phyloP scores from a whole-genome alignment of 2,113 vertebrate genomes.

The Thymallus thymallus region DNA sequence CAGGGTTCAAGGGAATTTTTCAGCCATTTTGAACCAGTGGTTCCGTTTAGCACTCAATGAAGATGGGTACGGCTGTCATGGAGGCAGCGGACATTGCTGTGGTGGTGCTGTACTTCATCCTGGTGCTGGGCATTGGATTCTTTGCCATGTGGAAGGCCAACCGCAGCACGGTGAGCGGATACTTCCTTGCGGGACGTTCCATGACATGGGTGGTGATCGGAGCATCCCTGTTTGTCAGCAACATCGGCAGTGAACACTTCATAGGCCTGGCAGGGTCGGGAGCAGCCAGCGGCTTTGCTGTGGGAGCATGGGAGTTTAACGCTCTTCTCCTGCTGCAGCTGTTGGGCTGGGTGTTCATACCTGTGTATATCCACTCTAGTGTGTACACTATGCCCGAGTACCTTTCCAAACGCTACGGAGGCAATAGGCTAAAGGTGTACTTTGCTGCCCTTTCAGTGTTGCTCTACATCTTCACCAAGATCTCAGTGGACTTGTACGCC shows the following conservation, averaged over 20 bases:
- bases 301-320: conserved; percentile 98
- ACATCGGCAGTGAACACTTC: conserved; percentile 99
- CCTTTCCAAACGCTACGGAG: conserved; percentile 93
- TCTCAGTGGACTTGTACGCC: conserved; percentile 97
- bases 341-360: conserved; percentile 97
- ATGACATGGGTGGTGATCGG: conserved; percentile 95
- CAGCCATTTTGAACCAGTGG: background rate
- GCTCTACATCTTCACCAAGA: conserved; percentile 97
- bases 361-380: conserved; percentile 94
- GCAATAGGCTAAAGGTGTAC: conserved; percentile 92
- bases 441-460: conserved; percentile 89
- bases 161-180: conserved; percentile 93
- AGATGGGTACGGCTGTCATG: conserved; percentile 83
- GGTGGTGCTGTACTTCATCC: conserved; percentile 93
- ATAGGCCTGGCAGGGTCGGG: conserved; percentile 98
- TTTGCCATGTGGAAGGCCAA: conserved; percentile 97
- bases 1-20: background rate
- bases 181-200: conserved; percentile 96
- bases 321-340: conserved; percentile 96
- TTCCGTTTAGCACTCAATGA: conserved; percentile 39
- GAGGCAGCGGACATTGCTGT: conserved; percentile 92
- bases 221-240: conserved; percentile 98
- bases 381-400: conserved; percentile 99
- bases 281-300: conserved; percentile 96
- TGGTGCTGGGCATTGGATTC: conserved; percentile 92